Conservation (phyloP, 2,113 vertebrate genomes). For the Phylloscopus trochiloides region DNA sequence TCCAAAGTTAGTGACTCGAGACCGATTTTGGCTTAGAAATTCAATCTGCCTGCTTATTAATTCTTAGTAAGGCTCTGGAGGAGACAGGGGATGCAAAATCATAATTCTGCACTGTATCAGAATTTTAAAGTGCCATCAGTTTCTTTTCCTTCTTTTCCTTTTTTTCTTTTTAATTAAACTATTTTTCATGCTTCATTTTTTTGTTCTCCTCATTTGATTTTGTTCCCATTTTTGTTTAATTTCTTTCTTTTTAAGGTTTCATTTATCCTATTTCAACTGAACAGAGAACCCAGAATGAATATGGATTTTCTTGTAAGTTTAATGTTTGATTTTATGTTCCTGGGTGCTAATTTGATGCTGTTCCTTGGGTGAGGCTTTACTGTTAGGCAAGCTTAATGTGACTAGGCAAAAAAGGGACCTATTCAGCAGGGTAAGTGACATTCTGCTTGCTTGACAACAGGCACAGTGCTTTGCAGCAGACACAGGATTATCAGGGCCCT, state of each 20-base stretch:
- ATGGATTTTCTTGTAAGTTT: conserved; percentile 98
- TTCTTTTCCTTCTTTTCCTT: conserved; percentile 49
- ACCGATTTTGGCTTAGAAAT: conserved; percentile 85
- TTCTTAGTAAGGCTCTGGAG: conserved; percentile 80
- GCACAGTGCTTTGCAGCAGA: neutral
- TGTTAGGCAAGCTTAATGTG: conserved; percentile 30
- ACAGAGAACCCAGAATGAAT: conserved; percentile 91
- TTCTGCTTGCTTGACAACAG: conserved; percentile 26
- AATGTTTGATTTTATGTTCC: conserved; percentile 77
- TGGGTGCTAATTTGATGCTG: conserved; percentile 54
- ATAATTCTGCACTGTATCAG: conserved; percentile 57
- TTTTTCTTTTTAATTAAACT: conserved; percentile 66
- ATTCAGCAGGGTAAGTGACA: conserved; percentile 33
- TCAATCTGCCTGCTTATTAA: conserved; percentile 82
- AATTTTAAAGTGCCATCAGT: conserved; percentile 71
- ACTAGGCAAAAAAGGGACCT: conserved; percentile 3
- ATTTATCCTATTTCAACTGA: conserved; percentile 96
- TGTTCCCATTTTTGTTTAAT: conserved; percentile 82
- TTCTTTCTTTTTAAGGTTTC: conserved; percentile 91
- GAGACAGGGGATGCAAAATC: conserved; percentile 78
- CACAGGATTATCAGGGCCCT: neutral
- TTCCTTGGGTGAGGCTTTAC: conserved; percentile 53
- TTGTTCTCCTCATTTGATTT: conserved; percentile 81
- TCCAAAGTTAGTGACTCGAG: conserved; percentile 85
- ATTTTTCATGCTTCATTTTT: conserved; percentile 81